Base-by-base conservation (phyloP, 2,888 invertebrate genomes). In the Lampropteryx suffumata region DNA sequence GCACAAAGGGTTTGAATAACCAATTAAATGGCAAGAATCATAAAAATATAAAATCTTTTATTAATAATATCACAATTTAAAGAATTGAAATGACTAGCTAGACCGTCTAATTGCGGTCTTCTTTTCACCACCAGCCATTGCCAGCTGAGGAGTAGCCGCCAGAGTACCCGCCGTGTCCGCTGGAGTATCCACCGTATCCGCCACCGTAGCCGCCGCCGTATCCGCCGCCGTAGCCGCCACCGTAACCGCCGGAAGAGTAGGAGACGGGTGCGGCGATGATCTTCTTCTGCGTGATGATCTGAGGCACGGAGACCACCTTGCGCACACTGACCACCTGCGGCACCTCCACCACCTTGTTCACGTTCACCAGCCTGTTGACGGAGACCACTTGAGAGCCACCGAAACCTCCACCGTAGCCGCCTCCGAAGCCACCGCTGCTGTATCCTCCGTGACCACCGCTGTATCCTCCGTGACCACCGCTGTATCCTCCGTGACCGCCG, bases 261-360 rank as follows among this genome's bases (percentile, higher is more conserved):
- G 50, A 50, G 54, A 57, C 34, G 55, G 56, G 70, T 50, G 65
- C 56, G 53, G 73, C 62, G 55, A 69, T 62, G 45, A 78, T 67
- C 62, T 69, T 68, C 59, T 73, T 72, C 58, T 75, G 78, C 37
- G 76, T 67, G 63, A 85, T 70, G 52, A 79, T 72, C 62, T 76
- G 75, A 36, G 77, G 79, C 50, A 68, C 76, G 60, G 79, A 73
- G 64, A 84, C 71, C 37, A 76, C 57, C 62, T 73, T 81, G 62
- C 68, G 76, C 35, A 77, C 75, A 51, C 48, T 55, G 49, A 75
- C 62, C 40, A 74, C 69, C 50, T 73, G 68, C n/a, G 77, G 77
- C 51, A 75, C 73, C 43, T 61, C 57, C 51, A 77, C 62, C 57
- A 71, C 76, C 45, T 64, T 70, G 59, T 71, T 69, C 32, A 72